A percentile compares a stretch with the other conserved stretches of the same genome.
These are phyloP conservation scores for Artibeus jamaicensis DNA, from an alignment of 2,797 vertebrate genomes.

Conservation along the genomic window DNA sequence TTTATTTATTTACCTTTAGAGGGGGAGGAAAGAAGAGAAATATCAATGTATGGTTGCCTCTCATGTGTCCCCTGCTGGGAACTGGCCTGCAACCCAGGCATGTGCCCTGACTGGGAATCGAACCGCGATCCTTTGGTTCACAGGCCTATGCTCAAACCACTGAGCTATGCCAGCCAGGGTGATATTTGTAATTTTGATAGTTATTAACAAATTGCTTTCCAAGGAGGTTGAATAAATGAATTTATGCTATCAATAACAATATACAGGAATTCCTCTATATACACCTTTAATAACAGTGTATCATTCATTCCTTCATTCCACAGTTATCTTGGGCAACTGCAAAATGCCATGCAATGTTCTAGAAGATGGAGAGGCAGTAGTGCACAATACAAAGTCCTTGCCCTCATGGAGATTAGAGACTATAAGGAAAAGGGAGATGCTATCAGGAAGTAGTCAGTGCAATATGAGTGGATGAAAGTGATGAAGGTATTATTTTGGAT, in stretches of 20 bases:
- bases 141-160: too few relatives aligned
- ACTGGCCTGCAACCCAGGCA: too few relatives aligned
- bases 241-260: background rate
- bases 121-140: too few relatives aligned
- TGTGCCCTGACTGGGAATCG: too few relatives aligned
- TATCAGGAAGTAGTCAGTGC: background rate
- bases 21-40: too few relatives aligned
- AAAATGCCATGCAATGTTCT: background rate
- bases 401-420: background rate
- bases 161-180: too few relatives aligned
- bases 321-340: background rate
- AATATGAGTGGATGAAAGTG: background rate
- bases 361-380: background rate
- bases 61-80: too few relatives aligned
- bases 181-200: background rate
- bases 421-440: background rate
- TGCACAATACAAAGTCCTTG: background rate
- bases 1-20: too few relatives aligned
- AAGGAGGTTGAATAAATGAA: background rate
- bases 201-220: background rate
- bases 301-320: background rate
- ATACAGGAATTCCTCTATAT: background rate
- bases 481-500: background rate
- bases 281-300: background rate
- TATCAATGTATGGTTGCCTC: too few relatives aligned